Evolutionary conservation across 2,797 vertebrate species (phyloP), one percentile per base, ranked within the genome.

Genomic region (Lates japonicus): DNA sequence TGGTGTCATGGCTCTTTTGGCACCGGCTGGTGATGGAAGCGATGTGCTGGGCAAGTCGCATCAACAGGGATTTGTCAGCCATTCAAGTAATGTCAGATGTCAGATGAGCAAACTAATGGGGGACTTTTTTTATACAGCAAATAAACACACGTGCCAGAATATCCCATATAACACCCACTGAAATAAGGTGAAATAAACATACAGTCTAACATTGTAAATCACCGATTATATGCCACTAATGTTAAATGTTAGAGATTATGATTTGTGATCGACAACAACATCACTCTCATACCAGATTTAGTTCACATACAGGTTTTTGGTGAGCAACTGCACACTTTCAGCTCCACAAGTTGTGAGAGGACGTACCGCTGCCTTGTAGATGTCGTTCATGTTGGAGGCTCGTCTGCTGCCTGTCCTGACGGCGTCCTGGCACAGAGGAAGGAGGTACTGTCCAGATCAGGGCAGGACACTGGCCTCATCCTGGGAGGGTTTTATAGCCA

Each of bases 311-410:
- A 65, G 73, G 51, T 60, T 63, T 85, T 74, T 76, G 55, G 64
- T 60, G 48, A 75, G 55, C 55, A 60, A 74, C n/a, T 16, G 39
- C 80, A 76, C 65, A 54, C 29, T 64, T 44, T 54, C 33, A 58
- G 57, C 51, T 66, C 35, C 52, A 41, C 70, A 75, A 74, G 61
- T 19, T n/a, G 48, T 17, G 37, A 64, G 73, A 62, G 48, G 73
- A 93, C 95, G 68, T 94, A 96, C 95, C 94, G 95, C 95, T 88
- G 95, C 95, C 90, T 96, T 96, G 94, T 96, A 96, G 93, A 96
- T 96, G 91, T 96, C 95, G 83, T 96, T 96, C 95, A 96, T 96
- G 87, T 83, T 90, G 92, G 85, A 78, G 78, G 84, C 80, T 93
- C 31, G 86, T 87, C 84, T 76, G 89, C 88, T 90, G 82, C 90